Evolutionary conservation across 2,888 invertebrate genomes (phyloP).

Genomic region (Lomographa bimaculata): DNA sequence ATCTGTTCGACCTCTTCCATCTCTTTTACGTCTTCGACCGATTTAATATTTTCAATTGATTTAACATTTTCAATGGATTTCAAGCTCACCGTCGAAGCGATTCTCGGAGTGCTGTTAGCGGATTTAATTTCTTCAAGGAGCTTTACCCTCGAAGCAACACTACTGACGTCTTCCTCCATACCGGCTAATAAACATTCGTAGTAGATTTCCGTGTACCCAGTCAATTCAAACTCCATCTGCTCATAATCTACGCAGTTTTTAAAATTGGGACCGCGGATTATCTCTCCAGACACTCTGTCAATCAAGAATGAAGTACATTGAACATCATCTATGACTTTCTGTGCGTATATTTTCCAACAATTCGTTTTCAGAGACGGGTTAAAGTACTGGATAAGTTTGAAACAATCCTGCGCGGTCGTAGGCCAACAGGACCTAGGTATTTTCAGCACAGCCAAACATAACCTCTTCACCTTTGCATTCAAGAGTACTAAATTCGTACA

Average conservation of each 20-base stretch:
- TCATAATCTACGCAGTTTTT: slow-evolving; percentile 71
- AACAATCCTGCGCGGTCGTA: slow-evolving; percentile 61
- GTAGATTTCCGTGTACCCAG: slow-evolving; percentile 68
- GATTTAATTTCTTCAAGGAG: slow-evolving; percentile 61
- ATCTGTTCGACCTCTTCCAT: slow-evolving; percentile 16
- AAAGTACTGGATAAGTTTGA: slow-evolving; percentile 72
- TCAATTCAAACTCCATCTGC: slow-evolving; percentile 72
- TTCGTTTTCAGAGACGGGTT: slow-evolving; percentile 65
- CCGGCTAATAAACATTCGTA: slow-evolving; percentile 61
- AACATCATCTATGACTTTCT: slow-evolving; percentile 50
- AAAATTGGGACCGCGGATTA: slow-evolving; percentile 64
- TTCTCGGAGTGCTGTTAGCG: slow-evolving; percentile 50
- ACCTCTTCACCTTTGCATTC: slow-evolving; percentile 61
- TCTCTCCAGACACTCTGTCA: slow-evolving; percentile 67
- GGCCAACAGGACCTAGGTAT: slow-evolving; percentile 65
- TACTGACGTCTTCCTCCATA: slow-evolving; percentile 60
- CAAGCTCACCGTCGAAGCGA: slow-evolving; percentile 37
- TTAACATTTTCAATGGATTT: slow-evolving; percentile 27
- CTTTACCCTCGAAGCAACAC: slow-evolving; percentile 66
- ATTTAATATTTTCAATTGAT: slow-evolving; percentile 20
- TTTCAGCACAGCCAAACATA: slow-evolving; percentile 66
- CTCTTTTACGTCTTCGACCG: too few relatives aligned
- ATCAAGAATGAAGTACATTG: slow-evolving; percentile 66
- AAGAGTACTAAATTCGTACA: slow-evolving; percentile 57
- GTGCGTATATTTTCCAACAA: slow-evolving; percentile 65